These are phyloP conservation scores for Sphaeramia orbicularis DNA, from an alignment of 2,797 vertebrate genomes.

Conservation along the genomic window DNA sequence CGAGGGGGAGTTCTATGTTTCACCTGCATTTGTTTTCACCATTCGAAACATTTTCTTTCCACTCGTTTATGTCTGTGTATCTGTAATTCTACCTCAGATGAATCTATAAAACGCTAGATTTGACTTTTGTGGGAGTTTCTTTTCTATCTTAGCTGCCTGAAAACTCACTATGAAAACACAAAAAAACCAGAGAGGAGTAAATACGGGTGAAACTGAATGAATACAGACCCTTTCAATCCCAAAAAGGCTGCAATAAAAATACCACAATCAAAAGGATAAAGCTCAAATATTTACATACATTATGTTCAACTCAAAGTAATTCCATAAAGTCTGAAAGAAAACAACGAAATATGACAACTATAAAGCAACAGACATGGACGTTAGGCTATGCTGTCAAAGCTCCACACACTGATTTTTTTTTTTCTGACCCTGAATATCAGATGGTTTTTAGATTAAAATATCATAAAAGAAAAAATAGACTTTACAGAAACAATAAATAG, in stretches of 20 bases:
- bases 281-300: slow-evolving; percentile 39
- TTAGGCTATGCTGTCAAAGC: no score
- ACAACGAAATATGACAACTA: slow-evolving; percentile 7
- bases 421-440: not conserved
- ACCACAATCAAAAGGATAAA: slow-evolving; percentile 18
- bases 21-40: no score
- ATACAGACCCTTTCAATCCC: slow-evolving; percentile 8
- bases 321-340: slow-evolving; percentile 9
- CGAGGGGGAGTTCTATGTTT: no score
- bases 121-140: not conserved
- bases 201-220: slow-evolving; percentile 25
- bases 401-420: no score
- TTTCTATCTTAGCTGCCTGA: slow-evolving; percentile 49
- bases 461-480: not conserved
- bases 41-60: no score
- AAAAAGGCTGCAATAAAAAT: slow-evolving; percentile 6
- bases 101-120: slow-evolving; percentile 5
- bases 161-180: slow-evolving; percentile 21
- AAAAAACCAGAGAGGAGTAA: slow-evolving; percentile 18
- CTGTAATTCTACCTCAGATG: no score
- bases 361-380: no score
- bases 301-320: slow-evolving; percentile 22
- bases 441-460: slow-evolving; percentile 1
- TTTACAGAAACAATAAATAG: slow-evolving; percentile 11
- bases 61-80: no score